Evolutionary conservation across 2,797 vertebrate species (phyloP).

Genomic region (Sebastes vulpes): DNA sequence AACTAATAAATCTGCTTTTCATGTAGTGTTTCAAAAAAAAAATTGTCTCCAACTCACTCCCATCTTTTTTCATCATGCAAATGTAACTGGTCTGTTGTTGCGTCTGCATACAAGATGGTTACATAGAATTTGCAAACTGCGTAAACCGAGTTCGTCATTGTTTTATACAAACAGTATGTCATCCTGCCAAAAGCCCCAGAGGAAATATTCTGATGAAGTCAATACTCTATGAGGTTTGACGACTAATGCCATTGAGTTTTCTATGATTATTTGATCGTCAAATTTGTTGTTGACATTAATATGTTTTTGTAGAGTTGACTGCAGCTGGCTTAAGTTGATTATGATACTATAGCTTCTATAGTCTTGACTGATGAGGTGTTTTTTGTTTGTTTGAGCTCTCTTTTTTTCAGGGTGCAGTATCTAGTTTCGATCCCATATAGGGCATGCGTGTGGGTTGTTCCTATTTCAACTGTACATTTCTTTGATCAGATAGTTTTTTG

Average conservation of each 20-base stretch:
- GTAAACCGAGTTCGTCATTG: neutral
- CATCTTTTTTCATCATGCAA: neutral
- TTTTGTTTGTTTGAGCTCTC: neutral
- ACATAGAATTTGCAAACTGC: neutral
- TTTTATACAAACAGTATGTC: neutral
- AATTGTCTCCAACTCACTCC: neutral
- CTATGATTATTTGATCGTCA: neutral
- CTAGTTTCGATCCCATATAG: slow-evolving; percentile 4
- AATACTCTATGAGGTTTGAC: neutral
- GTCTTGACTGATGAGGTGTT: neutral
- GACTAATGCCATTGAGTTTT: neutral
- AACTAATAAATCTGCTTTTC: neutral
- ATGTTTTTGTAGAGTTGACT: neutral
- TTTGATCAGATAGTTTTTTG: slow-evolving; percentile 33
- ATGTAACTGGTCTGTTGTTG: neutral
- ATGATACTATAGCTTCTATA: neutral
- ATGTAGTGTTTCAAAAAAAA: neutral
- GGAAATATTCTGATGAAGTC: neutral
- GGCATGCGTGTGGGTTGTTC: slow-evolving; percentile 1
- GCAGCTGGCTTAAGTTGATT: neutral
- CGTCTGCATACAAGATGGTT: neutral
- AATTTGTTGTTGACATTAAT: neutral
- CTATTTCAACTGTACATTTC: slow-evolving; percentile 12
- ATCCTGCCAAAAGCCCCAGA: neutral
- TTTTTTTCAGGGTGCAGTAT: neutral